Percentiles rank a stretch among this genome's conserved stretches.
Conservation (phyloP, 2,888 invertebrate genomes). For the Sinopyrophorus schimmeli region DNA sequence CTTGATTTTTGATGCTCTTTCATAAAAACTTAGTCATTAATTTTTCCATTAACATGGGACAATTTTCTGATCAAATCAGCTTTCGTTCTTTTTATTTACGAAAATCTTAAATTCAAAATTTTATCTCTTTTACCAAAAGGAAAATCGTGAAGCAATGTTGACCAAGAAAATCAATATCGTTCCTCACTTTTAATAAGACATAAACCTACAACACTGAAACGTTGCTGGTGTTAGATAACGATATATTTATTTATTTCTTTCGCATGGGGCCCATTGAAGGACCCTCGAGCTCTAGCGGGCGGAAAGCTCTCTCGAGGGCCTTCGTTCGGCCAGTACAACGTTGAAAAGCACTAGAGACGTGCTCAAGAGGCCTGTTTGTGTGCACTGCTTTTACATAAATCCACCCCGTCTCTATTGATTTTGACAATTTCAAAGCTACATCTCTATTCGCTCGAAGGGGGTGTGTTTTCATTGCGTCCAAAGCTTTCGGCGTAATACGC, state of each 20-base stretch:
- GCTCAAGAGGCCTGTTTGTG: constrained; percentile 40
- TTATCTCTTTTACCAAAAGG: too few species aligned
- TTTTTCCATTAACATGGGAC: too few species aligned
- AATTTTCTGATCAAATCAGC: too few species aligned
- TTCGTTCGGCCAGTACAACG: constrained; percentile 26
- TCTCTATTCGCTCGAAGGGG: constrained; percentile 20
- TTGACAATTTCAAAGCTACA: constrained; percentile 33
- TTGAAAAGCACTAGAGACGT: constrained; percentile 40
- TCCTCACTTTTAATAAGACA: too few species aligned
- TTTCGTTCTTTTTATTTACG: too few species aligned
- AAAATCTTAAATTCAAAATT: too few species aligned
- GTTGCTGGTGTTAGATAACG: too few species aligned
- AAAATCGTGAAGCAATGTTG: too few species aligned
- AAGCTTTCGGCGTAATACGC: constrained; percentile 2
- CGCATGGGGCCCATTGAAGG: constrained; percentile 21
- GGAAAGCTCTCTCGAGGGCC: constrained; percentile 30
- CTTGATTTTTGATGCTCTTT: too few species aligned
- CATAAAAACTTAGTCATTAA: too few species aligned
- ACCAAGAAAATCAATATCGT: too few species aligned
- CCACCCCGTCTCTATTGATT: constrained; percentile 34
- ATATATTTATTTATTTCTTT: constrained; percentile 30
- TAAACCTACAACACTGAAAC: too few species aligned
- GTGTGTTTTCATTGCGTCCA: background rate
- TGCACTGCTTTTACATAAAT: constrained; percentile 35
- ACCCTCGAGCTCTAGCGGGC: constrained; percentile 29